Conservation (phyloP, 2,113 vertebrate genomes). For the Hippocampus barbouri region DNA sequence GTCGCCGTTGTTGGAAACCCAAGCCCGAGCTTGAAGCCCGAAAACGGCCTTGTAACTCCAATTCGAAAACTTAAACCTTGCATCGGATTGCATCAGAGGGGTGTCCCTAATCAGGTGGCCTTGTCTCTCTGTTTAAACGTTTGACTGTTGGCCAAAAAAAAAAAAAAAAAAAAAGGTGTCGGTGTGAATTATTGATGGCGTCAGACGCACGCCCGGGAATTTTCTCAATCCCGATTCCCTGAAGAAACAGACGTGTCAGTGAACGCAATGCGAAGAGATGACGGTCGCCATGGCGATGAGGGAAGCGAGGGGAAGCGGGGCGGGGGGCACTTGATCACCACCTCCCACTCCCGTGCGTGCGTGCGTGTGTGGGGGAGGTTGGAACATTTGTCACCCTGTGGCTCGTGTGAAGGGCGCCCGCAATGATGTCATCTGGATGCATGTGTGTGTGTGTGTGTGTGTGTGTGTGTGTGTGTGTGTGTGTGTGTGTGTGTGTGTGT, state of each 20-base stretch:
- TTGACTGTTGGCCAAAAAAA: neutral
- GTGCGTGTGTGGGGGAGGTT: slow-evolving; percentile 17
- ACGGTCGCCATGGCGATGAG: slow-evolving; percentile 68
- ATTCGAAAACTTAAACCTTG: too few species aligned
- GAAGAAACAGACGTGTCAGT: neutral
- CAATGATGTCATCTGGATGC: slow-evolving; percentile 1
- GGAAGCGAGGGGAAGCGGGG: slow-evolving; percentile 39
- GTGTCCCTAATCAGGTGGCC: too few species aligned
- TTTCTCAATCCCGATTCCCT: neutral
- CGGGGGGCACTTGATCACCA: slow-evolving; percentile 52
- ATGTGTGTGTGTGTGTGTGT: neutral
- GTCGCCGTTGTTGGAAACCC: too few species aligned
- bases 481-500: neutral
- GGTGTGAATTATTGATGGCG: slow-evolving; percentile 14
- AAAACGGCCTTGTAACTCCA: too few species aligned
- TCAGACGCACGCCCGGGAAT: neutral
- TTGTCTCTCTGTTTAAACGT: too few species aligned
- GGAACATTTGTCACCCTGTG: neutral
- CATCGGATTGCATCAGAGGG: too few species aligned
- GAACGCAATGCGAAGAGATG: slow-evolving; percentile 5
- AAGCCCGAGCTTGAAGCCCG: too few species aligned
- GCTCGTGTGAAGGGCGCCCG: neutral
- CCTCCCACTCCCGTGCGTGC: slow-evolving; percentile 7
- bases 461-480: neutral
- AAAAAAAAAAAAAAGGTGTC: neutral